Base-by-base conservation (phyloP, 2,113 vertebrate genomes). In the Tachuris rubrigastra region DNA sequence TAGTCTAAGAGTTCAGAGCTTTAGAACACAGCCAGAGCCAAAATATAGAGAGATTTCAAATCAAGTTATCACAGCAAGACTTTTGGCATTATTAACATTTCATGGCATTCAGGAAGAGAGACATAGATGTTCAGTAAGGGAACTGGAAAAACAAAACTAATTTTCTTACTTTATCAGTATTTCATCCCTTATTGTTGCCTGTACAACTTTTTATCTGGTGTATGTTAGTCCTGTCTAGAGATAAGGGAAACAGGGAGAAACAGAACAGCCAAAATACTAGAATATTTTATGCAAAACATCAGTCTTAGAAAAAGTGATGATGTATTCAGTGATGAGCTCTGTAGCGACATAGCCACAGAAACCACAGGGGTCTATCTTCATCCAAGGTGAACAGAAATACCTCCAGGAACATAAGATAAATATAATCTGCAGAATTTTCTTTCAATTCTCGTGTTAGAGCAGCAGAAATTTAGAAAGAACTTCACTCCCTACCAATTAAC, bases 371-470 rank as follows among this genome's bases (percentile, higher is more conserved):
- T 58, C 31, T 74, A 3, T 68, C 53, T 83, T 81, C 42, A 71
- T 35, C 7, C 10, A 78, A 86, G 74, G 78, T 78, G 83, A 88
- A 97, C 68, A 82, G 41, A 94, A 91, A 90, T 95, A 89, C 55
- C 33, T 33, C 25, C 85, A 95, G 94, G 76, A 95, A 84, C 60
- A 72, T 52, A 91, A 94, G 71, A 96, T 67, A 96, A 96, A 94
- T 89, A 83, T 92, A 93, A 97, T 85, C 93, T 89, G 53, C 53
- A 94, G 74, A 72, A 53, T 79, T 87, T 91, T 94, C 41, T 90
- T 53, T 82, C 89, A 95, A 90, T 91, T 52, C 60, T 89, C 83
- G 59, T 79, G 44, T 92, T 76, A 82, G 23, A 85, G 65, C 14
- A 87, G 67, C 37, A 49, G 60, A 96, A 96, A 92, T 89, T 90